phyloP scores from a whole-genome alignment of 2,797 vertebrate genomes.

The Psittacula derbiana region DNA sequence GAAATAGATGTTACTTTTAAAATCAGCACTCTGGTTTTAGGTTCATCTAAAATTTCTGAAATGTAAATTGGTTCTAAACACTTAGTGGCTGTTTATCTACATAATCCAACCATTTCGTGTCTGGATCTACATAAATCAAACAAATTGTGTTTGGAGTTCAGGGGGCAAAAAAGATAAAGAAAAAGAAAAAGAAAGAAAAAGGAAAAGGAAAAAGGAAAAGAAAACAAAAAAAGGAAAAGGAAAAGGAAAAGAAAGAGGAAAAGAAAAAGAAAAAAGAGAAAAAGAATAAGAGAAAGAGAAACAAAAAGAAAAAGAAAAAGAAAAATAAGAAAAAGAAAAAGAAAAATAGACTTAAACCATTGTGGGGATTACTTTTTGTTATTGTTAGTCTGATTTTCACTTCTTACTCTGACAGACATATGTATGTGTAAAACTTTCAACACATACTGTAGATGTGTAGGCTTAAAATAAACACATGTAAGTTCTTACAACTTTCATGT shows the following conservation, averaged over 20 bases:
- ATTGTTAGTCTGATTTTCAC: neutral
- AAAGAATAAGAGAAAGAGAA: too few species aligned
- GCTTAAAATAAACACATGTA: neutral
- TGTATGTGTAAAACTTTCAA: neutral
- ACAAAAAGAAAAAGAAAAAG: too few species aligned
- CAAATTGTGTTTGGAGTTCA: neutral
- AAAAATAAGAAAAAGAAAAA: rapidly evolving
- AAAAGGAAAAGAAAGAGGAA: rapidly evolving
- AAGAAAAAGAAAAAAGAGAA: too few species aligned
- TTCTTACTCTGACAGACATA: neutral
- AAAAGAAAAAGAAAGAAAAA: neutral
- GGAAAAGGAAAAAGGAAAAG: neutral
- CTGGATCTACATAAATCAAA: neutral
- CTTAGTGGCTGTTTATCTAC: neutral
- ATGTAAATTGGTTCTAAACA: neutral
- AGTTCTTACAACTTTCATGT: neutral
- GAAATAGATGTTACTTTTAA: neutral
- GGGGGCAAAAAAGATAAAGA: neutral
- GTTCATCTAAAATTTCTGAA: neutral
- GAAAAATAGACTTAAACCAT: neutral
- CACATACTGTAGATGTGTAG: neutral
- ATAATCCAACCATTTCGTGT: neutral
- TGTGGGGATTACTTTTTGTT: neutral
- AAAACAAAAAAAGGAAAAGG: too few species aligned
- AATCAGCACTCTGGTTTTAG: neutral